phyloP scores from a whole-genome alignment of 2,113 vertebrate genomes.

The Archocentrus centrarchus region DNA sequence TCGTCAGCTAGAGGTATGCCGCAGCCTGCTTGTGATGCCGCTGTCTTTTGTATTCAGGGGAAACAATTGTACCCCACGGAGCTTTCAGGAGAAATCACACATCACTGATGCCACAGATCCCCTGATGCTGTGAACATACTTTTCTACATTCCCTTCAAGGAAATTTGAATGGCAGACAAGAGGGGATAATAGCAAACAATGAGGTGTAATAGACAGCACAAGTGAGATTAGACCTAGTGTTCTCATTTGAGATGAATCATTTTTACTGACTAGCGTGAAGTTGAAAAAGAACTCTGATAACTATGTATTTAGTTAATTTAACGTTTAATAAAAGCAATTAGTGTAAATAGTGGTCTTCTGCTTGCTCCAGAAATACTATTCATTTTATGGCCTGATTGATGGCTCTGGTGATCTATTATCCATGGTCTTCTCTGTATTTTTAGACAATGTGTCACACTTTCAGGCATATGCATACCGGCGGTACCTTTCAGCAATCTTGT shows the following conservation, averaged over 20 bases:
- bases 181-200: constrained; percentile 72
- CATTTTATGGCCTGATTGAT: constrained; percentile 24
- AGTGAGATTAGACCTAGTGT: constrained; percentile 43
- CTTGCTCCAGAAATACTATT: constrained; percentile 7
- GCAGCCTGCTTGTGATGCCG: constrained; percentile 77
- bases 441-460: constrained; percentile 14
- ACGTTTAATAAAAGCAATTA: constrained; percentile 14
- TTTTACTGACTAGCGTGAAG: constrained; percentile 12
- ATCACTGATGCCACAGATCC: constrained; percentile 67
- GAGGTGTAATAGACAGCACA: constrained; percentile 45
- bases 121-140: constrained; percentile 57
- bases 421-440: constrained; percentile 26
- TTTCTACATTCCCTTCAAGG: constrained; percentile 61
- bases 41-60: constrained; percentile 79
- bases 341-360: background rate
- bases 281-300: constrained; percentile 34
- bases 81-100: constrained; percentile 72
- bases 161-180: constrained; percentile 74
- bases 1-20: constrained; percentile 76
- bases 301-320: constrained; percentile 29
- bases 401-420: constrained; percentile 43
- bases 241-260: constrained; percentile 54
- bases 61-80: constrained; percentile 74
- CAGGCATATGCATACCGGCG: constrained; percentile 25
- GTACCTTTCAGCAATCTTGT: constrained; percentile 53